phyloP scores from a whole-genome alignment of 1,140 invertebrate genomes.

The Diploscapter pachys region DNA sequence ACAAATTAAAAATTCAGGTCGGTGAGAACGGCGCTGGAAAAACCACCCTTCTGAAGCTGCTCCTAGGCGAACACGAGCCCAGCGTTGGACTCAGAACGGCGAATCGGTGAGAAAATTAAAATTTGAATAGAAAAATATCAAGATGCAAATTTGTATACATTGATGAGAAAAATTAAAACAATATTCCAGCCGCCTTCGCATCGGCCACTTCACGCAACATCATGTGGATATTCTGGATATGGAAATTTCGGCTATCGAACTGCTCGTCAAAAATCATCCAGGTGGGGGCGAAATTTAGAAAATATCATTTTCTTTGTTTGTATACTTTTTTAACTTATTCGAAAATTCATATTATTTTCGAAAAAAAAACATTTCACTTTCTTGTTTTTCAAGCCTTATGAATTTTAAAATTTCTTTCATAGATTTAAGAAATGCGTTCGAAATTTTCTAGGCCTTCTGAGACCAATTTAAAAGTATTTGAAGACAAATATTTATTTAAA shows the following conservation, averaged over 20 bases:
- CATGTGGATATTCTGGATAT: constrained; percentile 96
- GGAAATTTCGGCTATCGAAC: constrained; percentile 80
- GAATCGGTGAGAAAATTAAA: constrained; percentile 64
- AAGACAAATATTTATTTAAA: too few relatives aligned
- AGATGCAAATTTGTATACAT: too few relatives aligned
- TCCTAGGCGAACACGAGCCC: constrained; percentile 83
- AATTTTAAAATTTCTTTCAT: too few relatives aligned
- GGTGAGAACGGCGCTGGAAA: constrained; percentile 91
- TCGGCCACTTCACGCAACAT: constrained; percentile 99
- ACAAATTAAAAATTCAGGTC: constrained; percentile 69
- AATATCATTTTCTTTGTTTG: not conserved
- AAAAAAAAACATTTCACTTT: constrained; percentile 5
- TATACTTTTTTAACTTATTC: not conserved
- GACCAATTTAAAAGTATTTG: too few relatives aligned
- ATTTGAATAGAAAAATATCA: too few relatives aligned
- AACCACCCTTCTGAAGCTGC: constrained; percentile 89
- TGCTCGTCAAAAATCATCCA: constrained; percentile 73
- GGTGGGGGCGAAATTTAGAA: constrained; percentile 63
- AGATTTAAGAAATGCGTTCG: too few relatives aligned
- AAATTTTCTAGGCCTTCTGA: too few relatives aligned
- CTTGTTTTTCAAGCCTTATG: not conserved
- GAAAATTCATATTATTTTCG: not conserved
- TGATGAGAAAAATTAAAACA: too few relatives aligned
- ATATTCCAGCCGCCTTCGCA: constrained; percentile 71
- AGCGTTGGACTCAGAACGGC: constrained; percentile 75